Evolutionary conservation across 2,888 invertebrate species (phyloP).

Genomic region (Gortyna flavago): DNA sequence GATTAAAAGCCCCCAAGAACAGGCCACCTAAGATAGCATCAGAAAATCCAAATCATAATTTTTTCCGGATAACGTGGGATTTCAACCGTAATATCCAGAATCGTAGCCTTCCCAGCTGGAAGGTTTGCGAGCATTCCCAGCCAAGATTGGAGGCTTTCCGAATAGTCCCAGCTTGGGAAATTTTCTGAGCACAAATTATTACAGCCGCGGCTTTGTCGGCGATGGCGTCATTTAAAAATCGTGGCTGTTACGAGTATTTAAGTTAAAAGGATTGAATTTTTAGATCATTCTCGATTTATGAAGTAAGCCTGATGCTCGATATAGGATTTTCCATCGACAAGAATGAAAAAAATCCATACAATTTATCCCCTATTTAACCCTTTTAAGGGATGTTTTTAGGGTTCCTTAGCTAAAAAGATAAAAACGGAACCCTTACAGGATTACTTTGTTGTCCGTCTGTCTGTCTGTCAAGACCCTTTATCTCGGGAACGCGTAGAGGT

Average conservation of each 20-base stretch:
- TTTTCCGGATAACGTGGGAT: conserved; percentile 25
- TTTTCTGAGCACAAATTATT: conserved; percentile 36
- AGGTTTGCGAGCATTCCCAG: conserved; percentile 32
- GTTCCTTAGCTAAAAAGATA: too few species aligned
- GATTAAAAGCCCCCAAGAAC: background rate
- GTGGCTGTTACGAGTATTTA: background rate
- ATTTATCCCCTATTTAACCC: background rate
- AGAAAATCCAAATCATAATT: conserved; percentile 19
- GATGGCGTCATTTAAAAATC: background rate
- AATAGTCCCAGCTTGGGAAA: conserved; percentile 16
- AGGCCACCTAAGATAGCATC: background rate
- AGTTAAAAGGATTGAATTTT: background rate
- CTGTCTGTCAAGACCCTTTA: too few species aligned
- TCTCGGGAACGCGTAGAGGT: too few species aligned
- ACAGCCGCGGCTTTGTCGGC: conserved; percentile 7
- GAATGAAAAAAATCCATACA: background rate
- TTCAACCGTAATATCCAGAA: conserved; percentile 34
- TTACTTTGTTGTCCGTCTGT: too few species aligned
- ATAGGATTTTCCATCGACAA: background rate
- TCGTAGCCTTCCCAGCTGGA: conserved; percentile 5
- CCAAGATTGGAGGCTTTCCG: conserved; percentile 44
- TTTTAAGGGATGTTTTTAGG: too few species aligned
- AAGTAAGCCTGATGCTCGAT: background rate
- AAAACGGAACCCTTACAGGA: too few species aligned
- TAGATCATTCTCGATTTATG: background rate